These are phyloP conservation scores for Cyanistes caeruleus DNA, from an alignment of 2,113 vertebrate species.

Conservation along the genomic window DNA sequence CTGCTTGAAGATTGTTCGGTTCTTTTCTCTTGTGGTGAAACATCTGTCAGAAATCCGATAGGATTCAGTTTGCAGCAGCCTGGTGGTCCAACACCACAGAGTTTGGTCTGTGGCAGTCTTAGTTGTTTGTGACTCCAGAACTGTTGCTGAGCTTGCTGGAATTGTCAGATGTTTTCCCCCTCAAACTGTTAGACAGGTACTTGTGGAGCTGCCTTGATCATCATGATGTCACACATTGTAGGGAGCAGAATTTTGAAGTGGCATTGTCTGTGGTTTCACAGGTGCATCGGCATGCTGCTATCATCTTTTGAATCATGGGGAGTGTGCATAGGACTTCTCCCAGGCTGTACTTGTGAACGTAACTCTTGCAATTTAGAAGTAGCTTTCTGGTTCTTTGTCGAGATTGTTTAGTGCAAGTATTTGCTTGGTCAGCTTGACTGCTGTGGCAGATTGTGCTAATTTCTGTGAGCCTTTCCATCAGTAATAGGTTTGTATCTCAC, in stretches of 20 bases:
- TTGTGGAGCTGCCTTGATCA: neutral
- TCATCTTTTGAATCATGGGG: neutral
- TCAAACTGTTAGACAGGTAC: neutral
- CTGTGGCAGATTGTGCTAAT: neutral
- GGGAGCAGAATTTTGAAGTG: neutral
- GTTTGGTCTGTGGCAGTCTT: neutral
- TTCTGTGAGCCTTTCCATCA: neutral
- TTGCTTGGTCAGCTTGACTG: neutral
- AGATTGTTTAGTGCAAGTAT: neutral
- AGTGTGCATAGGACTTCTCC: neutral
- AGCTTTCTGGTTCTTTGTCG: neutral
- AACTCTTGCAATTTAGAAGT: neutral
- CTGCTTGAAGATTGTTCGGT: neutral
- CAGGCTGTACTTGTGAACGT: neutral
- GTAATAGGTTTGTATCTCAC: neutral
- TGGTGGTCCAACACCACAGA: neutral
- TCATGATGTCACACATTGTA: neutral
- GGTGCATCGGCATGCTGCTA: neutral
- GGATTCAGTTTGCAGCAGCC: neutral
- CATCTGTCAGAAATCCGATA: neutral
- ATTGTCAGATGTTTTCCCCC: neutral
- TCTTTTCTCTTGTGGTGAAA: neutral
- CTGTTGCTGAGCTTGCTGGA: neutral
- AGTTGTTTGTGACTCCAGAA: neutral
- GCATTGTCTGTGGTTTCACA: neutral